Percentiles rank a stretch among this genome's conserved stretches.
These are phyloP conservation scores for Tipula unca DNA, from an alignment of 2,888 invertebrate genomes.

Conservation along the genomic window DNA sequence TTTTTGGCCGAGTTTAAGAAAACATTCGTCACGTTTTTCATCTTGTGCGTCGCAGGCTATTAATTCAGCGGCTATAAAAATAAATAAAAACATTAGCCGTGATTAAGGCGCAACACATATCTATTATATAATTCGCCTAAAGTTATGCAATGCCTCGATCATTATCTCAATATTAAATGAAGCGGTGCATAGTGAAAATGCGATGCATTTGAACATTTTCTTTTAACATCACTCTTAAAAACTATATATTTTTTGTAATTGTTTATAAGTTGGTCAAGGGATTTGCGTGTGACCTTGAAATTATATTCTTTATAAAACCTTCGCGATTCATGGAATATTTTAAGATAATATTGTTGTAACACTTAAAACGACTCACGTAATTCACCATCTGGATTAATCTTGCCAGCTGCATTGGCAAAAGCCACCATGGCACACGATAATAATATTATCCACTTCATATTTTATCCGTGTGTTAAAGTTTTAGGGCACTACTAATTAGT, in stretches of 20 bases:
- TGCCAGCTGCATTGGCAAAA: neutral
- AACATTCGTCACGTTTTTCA: slow-evolving; percentile 51
- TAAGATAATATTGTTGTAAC: neutral
- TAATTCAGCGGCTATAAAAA: neutral
- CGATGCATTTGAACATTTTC: neutral
- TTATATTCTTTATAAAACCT: too few species aligned
- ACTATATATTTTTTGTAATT: neutral
- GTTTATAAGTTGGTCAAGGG: neutral
- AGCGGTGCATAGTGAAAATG: neutral
- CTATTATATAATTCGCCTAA: neutral
- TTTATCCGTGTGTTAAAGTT: neutral
- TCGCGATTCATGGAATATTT: neutral
- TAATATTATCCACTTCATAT: neutral
- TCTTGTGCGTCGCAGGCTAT: slow-evolving; percentile 45
- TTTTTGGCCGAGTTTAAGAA: slow-evolving; percentile 47
- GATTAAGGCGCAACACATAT: neutral
- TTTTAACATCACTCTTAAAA: neutral
- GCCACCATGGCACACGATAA: neutral
- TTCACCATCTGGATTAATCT: neutral
- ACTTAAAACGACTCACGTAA: neutral
- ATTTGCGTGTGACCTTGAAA: neutral
- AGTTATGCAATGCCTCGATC: neutral
- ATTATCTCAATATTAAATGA: neutral
- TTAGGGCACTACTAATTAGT: neutral
- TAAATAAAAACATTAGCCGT: neutral